Evolutionary conservation across 2,113 vertebrate genomes (phyloP).

Genomic region (Fulmarus glacialis): DNA sequence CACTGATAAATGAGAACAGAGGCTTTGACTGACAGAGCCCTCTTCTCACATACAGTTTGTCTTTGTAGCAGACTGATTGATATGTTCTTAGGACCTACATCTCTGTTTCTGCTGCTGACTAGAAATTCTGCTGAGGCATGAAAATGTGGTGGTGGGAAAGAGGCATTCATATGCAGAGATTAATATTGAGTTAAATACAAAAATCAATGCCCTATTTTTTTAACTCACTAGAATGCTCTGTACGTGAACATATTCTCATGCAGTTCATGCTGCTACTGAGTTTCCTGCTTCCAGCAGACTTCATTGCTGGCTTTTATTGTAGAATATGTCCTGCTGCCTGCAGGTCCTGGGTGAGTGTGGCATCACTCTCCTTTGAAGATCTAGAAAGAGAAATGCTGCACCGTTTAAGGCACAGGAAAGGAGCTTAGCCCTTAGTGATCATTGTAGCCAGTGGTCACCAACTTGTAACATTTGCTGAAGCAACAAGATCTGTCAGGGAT

Average conservation of each 20-base stretch:
- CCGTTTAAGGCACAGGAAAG: not conserved
- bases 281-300: constrained; percentile 15
- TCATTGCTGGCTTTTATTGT: not conserved
- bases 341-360: not conserved
- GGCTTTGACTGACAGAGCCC: not conserved
- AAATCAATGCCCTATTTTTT: constrained; percentile 42
- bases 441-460: constrained; percentile 17
- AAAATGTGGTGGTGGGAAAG: not conserved
- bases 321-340: not conserved
- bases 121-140: constrained; percentile 39
- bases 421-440: not conserved
- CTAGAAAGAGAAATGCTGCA: not conserved
- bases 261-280: not conserved
- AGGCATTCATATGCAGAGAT: not conserved
- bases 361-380: not conserved
- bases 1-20: not conserved
- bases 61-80: not conserved
- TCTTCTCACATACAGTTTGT: not conserved
- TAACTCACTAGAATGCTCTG: not conserved
- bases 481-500: not conserved
- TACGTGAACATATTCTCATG: not conserved
- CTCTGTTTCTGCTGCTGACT: constrained; percentile 8
- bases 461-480: not conserved
- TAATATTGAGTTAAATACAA: constrained; percentile 37
- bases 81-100: not conserved